phyloP scores from a whole-genome alignment of 1,140 invertebrate species.

The Semibalanus balanoides region DNA sequence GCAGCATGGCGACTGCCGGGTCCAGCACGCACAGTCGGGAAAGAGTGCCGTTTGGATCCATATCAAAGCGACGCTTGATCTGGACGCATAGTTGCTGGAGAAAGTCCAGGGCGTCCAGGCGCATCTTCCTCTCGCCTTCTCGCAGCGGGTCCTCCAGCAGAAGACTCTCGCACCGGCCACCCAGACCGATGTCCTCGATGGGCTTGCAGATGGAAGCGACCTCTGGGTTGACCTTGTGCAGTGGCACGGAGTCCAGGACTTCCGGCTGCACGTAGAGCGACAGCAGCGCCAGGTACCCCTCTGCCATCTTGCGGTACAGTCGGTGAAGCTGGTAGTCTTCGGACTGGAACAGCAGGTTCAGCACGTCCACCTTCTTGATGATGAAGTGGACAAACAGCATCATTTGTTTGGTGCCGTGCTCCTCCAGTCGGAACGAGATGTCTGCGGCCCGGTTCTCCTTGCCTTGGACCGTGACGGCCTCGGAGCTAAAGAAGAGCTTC shows the following conservation, averaged over 20 bases:
- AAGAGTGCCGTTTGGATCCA: not conserved
- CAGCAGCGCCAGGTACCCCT: no score
- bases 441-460: constrained; percentile 10
- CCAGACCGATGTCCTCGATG: not conserved
- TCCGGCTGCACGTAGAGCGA: no score
- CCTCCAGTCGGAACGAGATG: constrained; percentile 10
- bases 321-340: constrained; percentile 9
- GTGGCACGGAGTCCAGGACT: not conserved
- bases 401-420: constrained; percentile 11
- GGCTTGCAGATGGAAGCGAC: not conserved
- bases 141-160: not conserved
- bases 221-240: not conserved
- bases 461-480: constrained; percentile 7
- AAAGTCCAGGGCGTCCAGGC: not conserved
- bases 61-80: not conserved
- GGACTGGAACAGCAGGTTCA: constrained; percentile 10
- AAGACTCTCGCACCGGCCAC: not conserved
- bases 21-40: not conserved
- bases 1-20: not conserved
- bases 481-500: constrained; percentile 25
- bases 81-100: not conserved
- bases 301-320: constrained; percentile 5
- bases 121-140: not conserved
- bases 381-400: constrained; percentile 9
- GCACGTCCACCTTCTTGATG: constrained; percentile 11